Conservation (phyloP, 2,113 vertebrate species). For the Pomatorhinus ruficollis region DNA sequence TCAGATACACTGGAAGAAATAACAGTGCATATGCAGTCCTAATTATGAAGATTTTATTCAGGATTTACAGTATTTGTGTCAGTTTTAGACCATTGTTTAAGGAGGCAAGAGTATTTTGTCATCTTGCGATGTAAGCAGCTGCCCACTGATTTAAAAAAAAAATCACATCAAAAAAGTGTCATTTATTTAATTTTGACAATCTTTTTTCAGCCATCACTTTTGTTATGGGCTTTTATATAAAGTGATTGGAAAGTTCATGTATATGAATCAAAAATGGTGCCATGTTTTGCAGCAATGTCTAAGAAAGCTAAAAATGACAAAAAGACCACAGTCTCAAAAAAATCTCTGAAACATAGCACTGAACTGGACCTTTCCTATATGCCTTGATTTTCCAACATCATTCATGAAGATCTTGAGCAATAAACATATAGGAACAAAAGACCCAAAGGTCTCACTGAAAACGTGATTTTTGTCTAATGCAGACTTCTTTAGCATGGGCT, state of each 20-base stretch:
- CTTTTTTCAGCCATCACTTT: not conserved
- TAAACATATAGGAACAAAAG: not conserved
- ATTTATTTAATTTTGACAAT: not conserved
- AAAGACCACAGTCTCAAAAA: accelerated
- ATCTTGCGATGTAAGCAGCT: not conserved
- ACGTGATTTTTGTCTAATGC: not conserved
- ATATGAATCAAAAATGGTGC: not conserved
- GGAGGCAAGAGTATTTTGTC: not conserved
- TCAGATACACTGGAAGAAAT: not conserved
- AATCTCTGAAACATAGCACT: not conserved
- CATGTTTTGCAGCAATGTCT: not conserved
- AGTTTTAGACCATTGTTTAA: not conserved
- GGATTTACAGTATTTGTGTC: not conserved
- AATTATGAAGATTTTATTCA: not conserved
- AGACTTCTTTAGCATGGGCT: not conserved
- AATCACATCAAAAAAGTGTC: not conserved
- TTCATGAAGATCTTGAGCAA: not conserved
- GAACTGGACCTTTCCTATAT: not conserved
- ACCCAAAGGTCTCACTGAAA: not conserved
- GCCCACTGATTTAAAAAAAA: not conserved
- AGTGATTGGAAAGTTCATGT: not conserved
- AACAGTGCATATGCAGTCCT: not conserved
- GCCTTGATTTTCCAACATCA: not conserved
- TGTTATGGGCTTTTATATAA: not conserved
- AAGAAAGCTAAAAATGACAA: not conserved